These are phyloP conservation scores for Drosophila anceps DNA, from an alignment of 2,888 invertebrate species.

Conservation along the genomic window DNA sequence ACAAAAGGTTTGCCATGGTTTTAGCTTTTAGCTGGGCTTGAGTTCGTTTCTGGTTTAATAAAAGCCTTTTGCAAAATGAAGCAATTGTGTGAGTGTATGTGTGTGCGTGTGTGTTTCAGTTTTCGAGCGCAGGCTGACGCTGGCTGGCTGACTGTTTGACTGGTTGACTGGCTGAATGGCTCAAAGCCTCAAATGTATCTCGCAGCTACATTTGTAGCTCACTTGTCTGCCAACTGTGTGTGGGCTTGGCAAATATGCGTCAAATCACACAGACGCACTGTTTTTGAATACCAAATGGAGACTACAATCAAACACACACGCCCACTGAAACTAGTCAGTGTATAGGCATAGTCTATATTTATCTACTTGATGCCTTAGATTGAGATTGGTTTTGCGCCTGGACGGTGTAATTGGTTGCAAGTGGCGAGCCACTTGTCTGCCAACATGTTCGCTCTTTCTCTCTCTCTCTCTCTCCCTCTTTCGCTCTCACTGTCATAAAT, in stretches of 20 bases:
- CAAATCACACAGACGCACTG: conserved; percentile 80
- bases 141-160: conserved; percentile 17
- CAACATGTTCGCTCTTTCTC: conserved; percentile 15
- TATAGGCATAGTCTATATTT: conserved; percentile 69
- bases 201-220: conserved; percentile 56
- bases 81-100: conserved; percentile 60
- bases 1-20: conserved; percentile 61
- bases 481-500: conserved; percentile 53
- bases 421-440: conserved; percentile 49
- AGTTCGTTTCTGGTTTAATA: conserved; percentile 71
- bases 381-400: conserved; percentile 71
- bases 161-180: conserved; percentile 18
- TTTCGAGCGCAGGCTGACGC: conserved; percentile 59
- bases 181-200: conserved; percentile 52
- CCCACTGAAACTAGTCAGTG: conserved; percentile 29
- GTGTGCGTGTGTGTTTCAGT: conserved; percentile 45
- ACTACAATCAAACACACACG: conserved; percentile 36
- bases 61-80: conserved; percentile 79
- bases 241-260: conserved; percentile 76
- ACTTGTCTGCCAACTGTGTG: conserved; percentile 52
- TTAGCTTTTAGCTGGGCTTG: conserved; percentile 57
- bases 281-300: conserved; percentile 80
- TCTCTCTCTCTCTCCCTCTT: conserved; percentile 12
- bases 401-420: conserved; percentile 63
- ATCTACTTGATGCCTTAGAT: conserved; percentile 76